phyloP scores from a whole-genome alignment of 1,140 invertebrate genomes.

The Prorops nasuta region DNA sequence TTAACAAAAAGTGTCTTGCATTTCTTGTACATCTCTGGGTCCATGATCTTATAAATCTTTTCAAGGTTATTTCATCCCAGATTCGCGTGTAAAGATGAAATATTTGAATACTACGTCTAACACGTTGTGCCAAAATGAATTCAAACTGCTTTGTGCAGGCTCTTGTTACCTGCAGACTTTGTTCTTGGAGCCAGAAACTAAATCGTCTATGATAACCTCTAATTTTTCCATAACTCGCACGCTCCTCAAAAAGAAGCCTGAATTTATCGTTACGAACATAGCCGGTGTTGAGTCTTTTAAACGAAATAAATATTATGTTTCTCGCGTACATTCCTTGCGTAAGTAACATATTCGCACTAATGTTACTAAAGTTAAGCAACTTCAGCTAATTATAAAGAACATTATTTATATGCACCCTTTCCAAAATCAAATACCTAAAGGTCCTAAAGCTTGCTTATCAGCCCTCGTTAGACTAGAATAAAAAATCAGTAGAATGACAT shows the following conservation, averaged over 20 bases:
- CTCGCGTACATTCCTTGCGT: slow-evolving; percentile 18
- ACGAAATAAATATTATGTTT: slow-evolving; percentile 6
- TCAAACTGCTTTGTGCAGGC: slow-evolving; percentile 64
- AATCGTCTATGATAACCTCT: slow-evolving; percentile 15
- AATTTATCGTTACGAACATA: slow-evolving; percentile 9
- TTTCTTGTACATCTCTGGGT: slow-evolving; percentile 45
- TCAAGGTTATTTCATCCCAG: slow-evolving; percentile 62
- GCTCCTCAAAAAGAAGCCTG: slow-evolving; percentile 8
- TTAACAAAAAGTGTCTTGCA: slow-evolving; percentile 50
- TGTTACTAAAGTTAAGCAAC: no score
- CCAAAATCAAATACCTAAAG: background rate
- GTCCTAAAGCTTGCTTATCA: background rate
- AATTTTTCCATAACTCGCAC: slow-evolving; percentile 11
- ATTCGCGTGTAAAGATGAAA: slow-evolving; percentile 63
- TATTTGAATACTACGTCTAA: slow-evolving; percentile 63
- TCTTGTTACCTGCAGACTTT: slow-evolving; percentile 37
- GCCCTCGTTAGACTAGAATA: background rate
- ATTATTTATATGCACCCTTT: background rate
- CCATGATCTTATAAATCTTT: slow-evolving; percentile 57
- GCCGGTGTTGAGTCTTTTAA: slow-evolving; percentile 8
- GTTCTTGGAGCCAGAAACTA: slow-evolving; percentile 37
- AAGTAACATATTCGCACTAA: no score
- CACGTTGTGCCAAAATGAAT: slow-evolving; percentile 63
- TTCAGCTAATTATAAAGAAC: no score
- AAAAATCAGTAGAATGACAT: no score